Base-by-base conservation (phyloP, 2,888 invertebrate genomes). In the Xestia c-nigrum region DNA sequence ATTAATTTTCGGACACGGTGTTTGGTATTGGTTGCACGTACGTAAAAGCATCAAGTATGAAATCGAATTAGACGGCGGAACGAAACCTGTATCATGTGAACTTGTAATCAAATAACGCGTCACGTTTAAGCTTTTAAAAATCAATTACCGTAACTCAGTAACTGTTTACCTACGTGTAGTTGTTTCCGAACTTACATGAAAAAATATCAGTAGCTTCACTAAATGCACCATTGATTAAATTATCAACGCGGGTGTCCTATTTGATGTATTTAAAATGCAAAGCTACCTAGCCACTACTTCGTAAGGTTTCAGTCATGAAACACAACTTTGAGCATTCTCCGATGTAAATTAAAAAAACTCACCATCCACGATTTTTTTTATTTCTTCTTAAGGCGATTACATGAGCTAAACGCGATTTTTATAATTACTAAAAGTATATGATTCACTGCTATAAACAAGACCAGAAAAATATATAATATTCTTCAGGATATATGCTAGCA, bases 1-100 rank as follows among this genome's bases (percentile, higher is more conserved):
- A 94, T 94, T 94, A 94, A 91, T 92, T 91, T 91, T 93, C 91
- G 89, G 93, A 91, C 90, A 92, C 92, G 94, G 94, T 93, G 88
- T 93, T 93, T 92, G 87, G 88, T 88, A 94, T 94, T 94, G 91
- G 91, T 90, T 91, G 90, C 92, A 92, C 93, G 91, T 93, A 92
- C 91, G 91, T 92, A 89, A 93, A 92, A 90, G 91, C 90, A 92
- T 90, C 89, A 86, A 88, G 92, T 93, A 92, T 93, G 90, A 92
- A 94, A 94, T 94, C 90, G 90, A 91, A 92, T 93, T 93, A 93
- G 90, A 87, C 90, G 90, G 89, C 88, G 92, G 89, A 92, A 93
- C 92, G 87, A 89, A 93, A 91, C 92, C 88, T 88, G 92, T 92
- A 93, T 91, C 91, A 93, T 92, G 92, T 91, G 92, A 93, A 92